Evolutionary conservation across 2,797 vertebrate genomes (phyloP), one percentile per base, ranked within the genome.

Genomic region (Siniperca obscura): DNA sequence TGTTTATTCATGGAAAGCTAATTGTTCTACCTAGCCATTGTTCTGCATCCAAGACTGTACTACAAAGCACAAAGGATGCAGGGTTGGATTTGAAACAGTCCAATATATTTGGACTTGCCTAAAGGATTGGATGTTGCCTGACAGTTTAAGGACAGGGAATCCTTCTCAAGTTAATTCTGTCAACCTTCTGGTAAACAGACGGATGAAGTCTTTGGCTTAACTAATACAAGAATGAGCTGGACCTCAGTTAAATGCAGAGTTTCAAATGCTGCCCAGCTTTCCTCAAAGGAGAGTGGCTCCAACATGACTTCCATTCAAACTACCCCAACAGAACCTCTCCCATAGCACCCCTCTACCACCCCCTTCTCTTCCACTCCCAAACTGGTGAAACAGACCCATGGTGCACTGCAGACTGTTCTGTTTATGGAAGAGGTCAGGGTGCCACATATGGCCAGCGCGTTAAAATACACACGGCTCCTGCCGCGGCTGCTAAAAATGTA

Each of bases 391-490:
- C 89, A 90, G 89, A 90, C 89, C 87, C 83, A 71, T 70, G 81
- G 90, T 85, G 89, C 87, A 76, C 86, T 90, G 83, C 91, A 93
- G 94, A 92, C 91, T 88, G 90, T 89, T 94, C 87, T 95, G 93
- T 96, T 95, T 96, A 94, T 93, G 93, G 92, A 93, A 94, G 94
- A 94, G 95, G 94, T 96, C 94, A 95, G 87, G 83, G 89, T 94
- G 94, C 93, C 94, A 94, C 95, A 96, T 95, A 95, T 95, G 95
- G 95, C 91, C 92, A 81, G 89, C 86, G 91, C 80, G 92, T 95
- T 96, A 94, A 95, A 95, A 95, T 95, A 95, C 93, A 96, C 95
- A 95, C 80, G 40, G 92, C 93, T 94, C 90, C 93, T 93, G 92
- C 95, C 88, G 91, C 79, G 81, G 93, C 92, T 91, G 93, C 95